A percentile compares a stretch with the other conserved stretches of the same genome.
These are phyloP conservation scores for Heteromurus nitidus DNA, from an alignment of 2,888 invertebrate genomes.

Conservation along the genomic window DNA sequence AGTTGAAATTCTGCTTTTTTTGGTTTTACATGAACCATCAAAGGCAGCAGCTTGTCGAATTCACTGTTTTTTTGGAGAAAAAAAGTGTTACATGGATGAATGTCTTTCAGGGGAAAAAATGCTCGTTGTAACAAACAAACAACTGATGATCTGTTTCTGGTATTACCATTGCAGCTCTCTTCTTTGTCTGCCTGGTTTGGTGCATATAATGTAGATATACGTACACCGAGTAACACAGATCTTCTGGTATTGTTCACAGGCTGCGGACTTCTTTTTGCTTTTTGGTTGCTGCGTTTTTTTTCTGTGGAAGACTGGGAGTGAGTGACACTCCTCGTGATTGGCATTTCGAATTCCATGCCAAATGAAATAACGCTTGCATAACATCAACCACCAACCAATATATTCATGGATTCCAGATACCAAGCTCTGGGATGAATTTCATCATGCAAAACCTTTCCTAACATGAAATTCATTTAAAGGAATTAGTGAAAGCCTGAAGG, in stretches of 20 bases:
- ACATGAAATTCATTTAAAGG: too few relatives aligned
- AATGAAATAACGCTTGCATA: slow-evolving; percentile 67
- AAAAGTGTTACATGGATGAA: slow-evolving; percentile 32
- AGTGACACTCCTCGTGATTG: slow-evolving; percentile 72
- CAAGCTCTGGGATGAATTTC: too few relatives aligned
- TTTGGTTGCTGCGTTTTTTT: slow-evolving; percentile 39
- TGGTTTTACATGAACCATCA: slow-evolving; percentile 45
- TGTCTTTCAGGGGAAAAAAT: slow-evolving; percentile 35
- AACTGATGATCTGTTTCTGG: slow-evolving; percentile 40
- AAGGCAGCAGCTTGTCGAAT: slow-evolving; percentile 62
- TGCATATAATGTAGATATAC: too few relatives aligned
- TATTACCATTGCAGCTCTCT: slow-evolving; percentile 36
- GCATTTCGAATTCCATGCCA: slow-evolving; percentile 72
- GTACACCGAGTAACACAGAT: background rate
- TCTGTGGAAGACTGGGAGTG: slow-evolving; percentile 25
- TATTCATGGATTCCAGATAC: too few relatives aligned
- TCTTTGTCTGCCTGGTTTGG: slow-evolving; percentile 2
- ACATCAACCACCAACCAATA: too few relatives aligned
- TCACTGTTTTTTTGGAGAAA: slow-evolving; percentile 58
- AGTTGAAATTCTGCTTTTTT: too few relatives aligned
- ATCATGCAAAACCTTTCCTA: too few relatives aligned
- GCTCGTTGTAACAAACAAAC: background rate
- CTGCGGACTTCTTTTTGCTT: slow-evolving; percentile 41
- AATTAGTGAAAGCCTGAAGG: too few relatives aligned
- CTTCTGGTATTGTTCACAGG: slow-evolving; percentile 3